Evolutionary conservation across 53 echinoderm and acorn worm species (phyloP), one percentile per base, ranked within the genome.

Genomic region (Hippasteria phrygiana): DNA sequence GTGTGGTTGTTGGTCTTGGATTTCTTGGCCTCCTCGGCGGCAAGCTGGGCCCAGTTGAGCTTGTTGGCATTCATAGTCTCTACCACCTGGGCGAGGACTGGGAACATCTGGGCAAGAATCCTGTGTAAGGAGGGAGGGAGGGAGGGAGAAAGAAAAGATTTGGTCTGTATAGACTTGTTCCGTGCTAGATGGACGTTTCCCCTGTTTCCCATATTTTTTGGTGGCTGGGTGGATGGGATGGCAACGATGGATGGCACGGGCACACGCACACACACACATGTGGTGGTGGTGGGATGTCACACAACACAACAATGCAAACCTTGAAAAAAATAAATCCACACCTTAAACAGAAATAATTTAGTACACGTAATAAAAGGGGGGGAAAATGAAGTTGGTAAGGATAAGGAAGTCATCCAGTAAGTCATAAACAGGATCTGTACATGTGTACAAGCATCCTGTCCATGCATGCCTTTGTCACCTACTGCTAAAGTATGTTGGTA

Each of bases 51-150:
- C 85, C 85, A 85, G 22, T 70, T 69, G 1, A 11, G 46, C 85
- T 85, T 85, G 70, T 85, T 85, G 36, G 53, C 37, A 46, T 70
- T 48, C 85, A 85, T 85, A 2, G 85, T 85, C 17, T 85, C 85
- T n/a, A 85, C 85, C 37, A 85, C 48, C 70, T 69, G 85, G n/a
- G 51, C 18, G 31, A 85, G 51, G 16, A 34, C 34, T 13, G 85
- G 36, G 36, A 85, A 85, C 85, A 85, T 48, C 85, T 85, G 24
- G 85, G 85, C 85, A 50, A 85, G 70, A 31, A 85, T 69, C 8
- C 85, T 85, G 85, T 36, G 53, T 28, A 71, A 14, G 20, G 59
- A 59, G 59, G n/a, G 26, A 5, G 18, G 31, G 28, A 31, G 3
- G 27, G 50, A 7, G 45, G 50, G 33, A 43, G 29, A 29, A 32